phyloP scores from a whole-genome alignment of 1,140 invertebrate genomes.

The Diprion similis region DNA sequence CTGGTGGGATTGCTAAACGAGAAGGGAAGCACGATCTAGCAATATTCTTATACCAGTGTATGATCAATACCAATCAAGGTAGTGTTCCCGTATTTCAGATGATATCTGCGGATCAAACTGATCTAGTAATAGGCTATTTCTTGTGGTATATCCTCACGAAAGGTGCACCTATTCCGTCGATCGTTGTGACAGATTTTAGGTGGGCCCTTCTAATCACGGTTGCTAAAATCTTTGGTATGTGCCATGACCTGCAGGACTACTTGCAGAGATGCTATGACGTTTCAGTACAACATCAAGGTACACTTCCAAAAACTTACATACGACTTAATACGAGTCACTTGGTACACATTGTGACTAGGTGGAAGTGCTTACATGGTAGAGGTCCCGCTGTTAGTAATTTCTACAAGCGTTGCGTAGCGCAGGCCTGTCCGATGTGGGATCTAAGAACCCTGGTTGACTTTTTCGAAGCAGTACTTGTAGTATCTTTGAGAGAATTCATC shows the following conservation, averaged over 20 bases:
- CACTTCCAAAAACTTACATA: constrained; percentile 22
- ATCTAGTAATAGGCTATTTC: constrained; percentile 23
- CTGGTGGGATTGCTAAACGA: constrained; percentile 23
- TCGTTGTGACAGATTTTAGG: constrained; percentile 24
- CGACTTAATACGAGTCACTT: constrained; percentile 26
- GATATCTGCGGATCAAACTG: constrained; percentile 26
- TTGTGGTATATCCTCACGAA: constrained; percentile 20
- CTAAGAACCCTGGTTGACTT: background rate
- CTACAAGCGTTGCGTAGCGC: background rate
- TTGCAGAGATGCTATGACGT: constrained; percentile 26
- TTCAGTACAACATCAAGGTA: background rate
- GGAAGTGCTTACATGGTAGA: constrained; percentile 20
- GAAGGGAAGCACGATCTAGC: constrained; percentile 7
- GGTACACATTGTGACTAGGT: constrained; percentile 20
- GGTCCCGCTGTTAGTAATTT: background rate
- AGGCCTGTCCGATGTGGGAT: background rate
- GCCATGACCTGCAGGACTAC: constrained; percentile 20
- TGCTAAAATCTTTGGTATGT: constrained; percentile 24
- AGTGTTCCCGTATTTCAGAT: constrained; percentile 31
- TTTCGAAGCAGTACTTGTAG: background rate
- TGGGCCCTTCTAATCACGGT: constrained; percentile 23
- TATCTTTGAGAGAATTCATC: constrained; percentile 20
- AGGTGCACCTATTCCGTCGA: constrained; percentile 20
- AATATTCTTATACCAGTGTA: constrained; percentile 29
- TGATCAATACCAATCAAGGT: constrained; percentile 21